Conservation (phyloP, 2,113 vertebrate genomes). For the Uropsilus gracilis region DNA sequence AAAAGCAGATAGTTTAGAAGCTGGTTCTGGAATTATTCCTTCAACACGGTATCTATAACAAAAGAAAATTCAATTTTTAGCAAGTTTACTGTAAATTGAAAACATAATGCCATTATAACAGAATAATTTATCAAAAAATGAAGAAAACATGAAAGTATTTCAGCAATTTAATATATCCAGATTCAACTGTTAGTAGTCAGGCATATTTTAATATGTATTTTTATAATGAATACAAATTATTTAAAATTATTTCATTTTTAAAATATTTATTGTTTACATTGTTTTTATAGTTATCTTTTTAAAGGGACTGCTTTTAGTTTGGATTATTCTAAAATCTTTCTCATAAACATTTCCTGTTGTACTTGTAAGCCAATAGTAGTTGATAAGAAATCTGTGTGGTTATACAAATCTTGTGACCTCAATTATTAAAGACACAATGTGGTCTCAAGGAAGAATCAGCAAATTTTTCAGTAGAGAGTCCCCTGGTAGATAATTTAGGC, state of each 20-base stretch:
- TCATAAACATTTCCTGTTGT: neutral
- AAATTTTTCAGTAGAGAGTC: neutral
- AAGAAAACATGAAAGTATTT: conserved; percentile 3
- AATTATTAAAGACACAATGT: conserved; percentile 10
- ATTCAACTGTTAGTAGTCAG: neutral
- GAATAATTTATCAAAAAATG: neutral
- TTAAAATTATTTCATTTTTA: conserved; percentile 41
- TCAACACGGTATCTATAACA: conserved; percentile 82
- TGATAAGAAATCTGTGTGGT: neutral
- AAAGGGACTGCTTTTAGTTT: neutral
- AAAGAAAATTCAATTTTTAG: conserved; percentile 40
- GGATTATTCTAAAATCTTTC: neutral
- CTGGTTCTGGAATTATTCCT: conserved; percentile 80
- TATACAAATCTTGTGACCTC: neutral
- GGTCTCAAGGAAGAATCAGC: neutral
- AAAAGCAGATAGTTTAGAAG: conserved; percentile 82
- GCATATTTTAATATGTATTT: conserved; percentile 15
- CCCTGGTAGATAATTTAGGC: neutral
- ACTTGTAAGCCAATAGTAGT: neutral
- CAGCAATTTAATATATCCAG: conserved; percentile 37
- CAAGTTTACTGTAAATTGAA: neutral
- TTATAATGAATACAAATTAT: neutral
- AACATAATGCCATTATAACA: neutral
- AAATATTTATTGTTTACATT: neutral
- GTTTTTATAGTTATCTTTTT: neutral